phyloP scores from a whole-genome alignment of 2,113 vertebrate species.

The Leptodactylus fuscus region DNA sequence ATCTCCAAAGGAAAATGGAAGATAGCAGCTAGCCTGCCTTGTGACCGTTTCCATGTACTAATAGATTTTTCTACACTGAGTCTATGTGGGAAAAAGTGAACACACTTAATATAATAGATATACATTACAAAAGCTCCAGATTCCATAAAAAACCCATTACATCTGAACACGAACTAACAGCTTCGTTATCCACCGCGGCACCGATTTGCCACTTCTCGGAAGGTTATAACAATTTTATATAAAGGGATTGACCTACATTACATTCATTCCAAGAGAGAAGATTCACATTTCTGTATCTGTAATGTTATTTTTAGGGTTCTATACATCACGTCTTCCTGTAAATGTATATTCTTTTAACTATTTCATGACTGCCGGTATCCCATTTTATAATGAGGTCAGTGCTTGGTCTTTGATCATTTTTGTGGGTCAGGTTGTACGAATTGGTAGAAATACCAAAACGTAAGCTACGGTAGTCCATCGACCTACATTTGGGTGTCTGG shows the following conservation, averaged over 20 bases:
- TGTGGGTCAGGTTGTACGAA: too few species aligned
- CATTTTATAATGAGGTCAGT: background rate
- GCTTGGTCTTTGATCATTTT: too few species aligned
- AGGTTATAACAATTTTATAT: background rate
- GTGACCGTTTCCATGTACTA: background rate
- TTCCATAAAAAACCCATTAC: background rate
- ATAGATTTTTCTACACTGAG: background rate
- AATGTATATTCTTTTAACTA: background rate
- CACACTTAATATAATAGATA: background rate
- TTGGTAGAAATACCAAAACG: too few species aligned
- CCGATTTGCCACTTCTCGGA: background rate
- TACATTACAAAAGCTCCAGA: background rate
- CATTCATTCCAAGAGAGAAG: background rate
- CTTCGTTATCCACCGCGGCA: background rate
- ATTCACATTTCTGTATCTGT: background rate
- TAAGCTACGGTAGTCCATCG: too few species aligned
- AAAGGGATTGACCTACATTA: constrained; percentile 16
- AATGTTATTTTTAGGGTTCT: background rate
- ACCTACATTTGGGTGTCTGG: too few species aligned
- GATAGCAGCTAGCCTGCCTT: background rate
- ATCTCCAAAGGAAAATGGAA: too few species aligned
- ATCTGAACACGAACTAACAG: background rate
- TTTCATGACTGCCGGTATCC: background rate
- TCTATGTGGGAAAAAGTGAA: background rate
- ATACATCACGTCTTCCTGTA: background rate